Percentiles rank a stretch among this genome's conserved stretches.
Conservation (phyloP, 2,888 invertebrate species). For the Adela reaumurella region DNA sequence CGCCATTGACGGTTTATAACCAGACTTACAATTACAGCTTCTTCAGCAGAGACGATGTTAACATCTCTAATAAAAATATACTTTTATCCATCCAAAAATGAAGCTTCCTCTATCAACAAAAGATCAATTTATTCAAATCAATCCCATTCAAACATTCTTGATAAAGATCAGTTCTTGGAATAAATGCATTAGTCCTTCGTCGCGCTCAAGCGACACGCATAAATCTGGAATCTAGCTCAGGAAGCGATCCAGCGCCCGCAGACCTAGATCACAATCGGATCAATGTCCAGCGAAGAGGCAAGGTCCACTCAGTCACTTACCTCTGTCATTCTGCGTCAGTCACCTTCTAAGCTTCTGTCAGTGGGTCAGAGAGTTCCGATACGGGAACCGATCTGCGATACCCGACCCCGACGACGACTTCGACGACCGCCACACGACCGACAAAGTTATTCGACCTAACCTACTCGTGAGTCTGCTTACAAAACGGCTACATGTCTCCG, state of each 20-base stretch:
- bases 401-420: not conserved
- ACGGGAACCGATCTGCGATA: not conserved
- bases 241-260: not conserved
- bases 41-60: too few species aligned
- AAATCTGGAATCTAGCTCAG: not conserved
- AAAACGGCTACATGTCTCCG: not conserved
- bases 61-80: too few species aligned
- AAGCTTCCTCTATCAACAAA: too few species aligned
- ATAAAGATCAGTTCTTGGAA: too few species aligned
- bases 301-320: not conserved
- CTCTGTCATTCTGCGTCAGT: not conserved
- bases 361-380: not conserved
- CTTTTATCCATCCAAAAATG: too few species aligned
- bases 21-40: too few species aligned
- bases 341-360: not conserved
- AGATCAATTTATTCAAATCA: too few species aligned
- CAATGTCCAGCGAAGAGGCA: not conserved
- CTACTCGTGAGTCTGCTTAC: not conserved
- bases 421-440: not conserved
- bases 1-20: too few species aligned
- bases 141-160: too few species aligned
- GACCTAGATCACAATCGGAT: not conserved
- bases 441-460: not conserved
- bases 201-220: not conserved
- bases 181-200: too few species aligned